Conservation (phyloP, 2,888 invertebrate species). For the Mycalesis mineus region DNA sequence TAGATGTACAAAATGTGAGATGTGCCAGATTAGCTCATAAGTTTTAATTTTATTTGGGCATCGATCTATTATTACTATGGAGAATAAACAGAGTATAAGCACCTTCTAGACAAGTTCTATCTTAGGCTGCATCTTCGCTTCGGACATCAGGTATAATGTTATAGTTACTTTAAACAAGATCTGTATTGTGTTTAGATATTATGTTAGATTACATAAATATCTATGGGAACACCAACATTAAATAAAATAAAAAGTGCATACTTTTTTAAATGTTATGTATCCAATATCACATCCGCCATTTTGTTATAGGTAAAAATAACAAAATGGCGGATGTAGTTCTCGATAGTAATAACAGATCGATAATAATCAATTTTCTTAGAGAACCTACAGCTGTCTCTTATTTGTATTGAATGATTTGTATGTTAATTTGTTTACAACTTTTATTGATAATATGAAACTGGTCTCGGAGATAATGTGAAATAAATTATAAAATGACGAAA, state of each 20-base stretch:
- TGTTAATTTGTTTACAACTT: constrained; percentile 67
- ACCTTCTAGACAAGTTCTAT: too few relatives aligned
- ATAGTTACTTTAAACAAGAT: too few relatives aligned
- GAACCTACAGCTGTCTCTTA: constrained; percentile 53
- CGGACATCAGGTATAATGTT: too few relatives aligned
- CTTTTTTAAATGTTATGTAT: too few relatives aligned
- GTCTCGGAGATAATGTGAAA: constrained; percentile 61
- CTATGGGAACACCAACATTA: too few relatives aligned
- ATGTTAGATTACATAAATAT: too few relatives aligned
- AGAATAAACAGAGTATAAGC: not conserved
- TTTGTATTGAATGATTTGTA: constrained; percentile 57
- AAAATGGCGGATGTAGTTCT: constrained; percentile 15
- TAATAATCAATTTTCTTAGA: constrained; percentile 28
- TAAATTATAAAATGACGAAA: constrained; percentile 52
- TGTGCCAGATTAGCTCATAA: constrained; percentile 57
- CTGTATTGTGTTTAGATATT: too few relatives aligned
- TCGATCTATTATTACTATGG: constrained; percentile 21
- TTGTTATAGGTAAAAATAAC: not conserved
- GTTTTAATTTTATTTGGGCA: constrained; percentile 19
- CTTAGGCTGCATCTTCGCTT: too few relatives aligned
- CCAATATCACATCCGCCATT: not conserved
- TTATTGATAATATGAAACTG: constrained; percentile 60
- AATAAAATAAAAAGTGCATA: too few relatives aligned
- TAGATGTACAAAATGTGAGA: constrained; percentile 45
- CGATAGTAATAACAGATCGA: constrained; percentile 53